phyloP scores from a whole-genome alignment of 1,140 invertebrate species.

The Pseudobourletiella spinata region DNA sequence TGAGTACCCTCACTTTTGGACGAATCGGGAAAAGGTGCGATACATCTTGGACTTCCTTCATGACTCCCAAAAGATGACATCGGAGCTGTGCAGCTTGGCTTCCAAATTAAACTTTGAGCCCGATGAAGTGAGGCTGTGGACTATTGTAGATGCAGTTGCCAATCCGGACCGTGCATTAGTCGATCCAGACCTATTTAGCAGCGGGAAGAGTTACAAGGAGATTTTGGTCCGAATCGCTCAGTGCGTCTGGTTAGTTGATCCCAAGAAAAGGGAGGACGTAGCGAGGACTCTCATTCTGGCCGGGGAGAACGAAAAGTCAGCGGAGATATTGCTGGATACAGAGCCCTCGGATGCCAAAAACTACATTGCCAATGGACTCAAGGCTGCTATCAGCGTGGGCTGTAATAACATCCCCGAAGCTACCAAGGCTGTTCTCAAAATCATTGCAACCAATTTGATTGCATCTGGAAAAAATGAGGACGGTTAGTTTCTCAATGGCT shows the following conservation, averaged over 20 bases:
- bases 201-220: conserved; percentile 24
- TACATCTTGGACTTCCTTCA: not conserved
- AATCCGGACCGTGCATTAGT: not conserved
- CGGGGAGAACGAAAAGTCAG: conserved; percentile 28
- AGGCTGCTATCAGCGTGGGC: conserved; percentile 25
- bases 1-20: not conserved
- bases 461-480: conserved; percentile 28
- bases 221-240: conserved; percentile 28
- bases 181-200: conserved; percentile 13
- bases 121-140: conserved; percentile 25
- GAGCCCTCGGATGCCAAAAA: conserved; percentile 22
- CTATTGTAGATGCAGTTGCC: not conserved
- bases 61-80: not conserved
- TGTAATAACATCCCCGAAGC: conserved; percentile 25
- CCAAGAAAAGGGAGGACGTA: conserved; percentile 30
- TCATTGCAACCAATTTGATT: conserved; percentile 32
- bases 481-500: conserved; percentile 7
- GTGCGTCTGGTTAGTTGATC: conserved; percentile 26
- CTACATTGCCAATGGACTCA: conserved; percentile 31
- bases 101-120: not conserved
- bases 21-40: not conserved
- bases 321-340: conserved; percentile 32
- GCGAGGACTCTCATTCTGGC: conserved; percentile 22
- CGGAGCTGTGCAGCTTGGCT: not conserved
- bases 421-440: conserved; percentile 34